phyloP scores from a whole-genome alignment of 1,140 invertebrate species.

The Magallana gigas region DNA sequence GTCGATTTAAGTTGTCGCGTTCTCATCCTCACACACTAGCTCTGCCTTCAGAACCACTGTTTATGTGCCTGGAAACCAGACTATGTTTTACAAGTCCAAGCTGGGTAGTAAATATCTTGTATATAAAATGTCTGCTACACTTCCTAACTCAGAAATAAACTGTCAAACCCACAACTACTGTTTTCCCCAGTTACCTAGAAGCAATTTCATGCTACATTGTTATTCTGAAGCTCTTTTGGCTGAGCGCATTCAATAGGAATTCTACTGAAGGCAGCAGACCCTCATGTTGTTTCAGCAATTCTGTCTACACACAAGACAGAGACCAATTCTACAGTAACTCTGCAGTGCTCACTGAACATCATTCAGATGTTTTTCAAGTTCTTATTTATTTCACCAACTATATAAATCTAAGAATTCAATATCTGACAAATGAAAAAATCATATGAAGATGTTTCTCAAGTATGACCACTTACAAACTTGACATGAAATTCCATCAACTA shows the following conservation, averaged over 20 bases:
- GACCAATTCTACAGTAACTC: not conserved
- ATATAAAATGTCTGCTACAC: conserved; percentile 35
- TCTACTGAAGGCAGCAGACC: conserved; percentile 2
- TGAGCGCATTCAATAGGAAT: not conserved
- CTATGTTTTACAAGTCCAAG: conserved; percentile 34
- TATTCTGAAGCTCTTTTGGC: not conserved
- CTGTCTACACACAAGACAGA: not conserved
- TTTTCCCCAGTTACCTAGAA: conserved; percentile 31
- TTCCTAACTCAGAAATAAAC: conserved; percentile 36
- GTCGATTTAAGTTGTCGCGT: conserved; percentile 24
- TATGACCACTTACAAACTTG: no score
- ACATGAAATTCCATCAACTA: no score
- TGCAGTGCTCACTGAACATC: no score
- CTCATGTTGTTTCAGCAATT: not conserved
- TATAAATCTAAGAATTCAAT: no score
- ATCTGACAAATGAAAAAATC: no score
- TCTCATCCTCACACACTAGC: conserved; percentile 2
- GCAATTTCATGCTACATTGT: conserved; percentile 29
- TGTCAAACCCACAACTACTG: conserved; percentile 35
- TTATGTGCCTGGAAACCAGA: conserved; percentile 35
- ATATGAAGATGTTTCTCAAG: no score
- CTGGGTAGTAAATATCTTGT: conserved; percentile 33
- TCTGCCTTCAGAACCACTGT: conserved; percentile 14
- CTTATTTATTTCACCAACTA: not conserved
- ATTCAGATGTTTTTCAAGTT: not conserved